phyloP scores from a whole-genome alignment of 2,113 vertebrate genomes.

The Indri indri region DNA sequence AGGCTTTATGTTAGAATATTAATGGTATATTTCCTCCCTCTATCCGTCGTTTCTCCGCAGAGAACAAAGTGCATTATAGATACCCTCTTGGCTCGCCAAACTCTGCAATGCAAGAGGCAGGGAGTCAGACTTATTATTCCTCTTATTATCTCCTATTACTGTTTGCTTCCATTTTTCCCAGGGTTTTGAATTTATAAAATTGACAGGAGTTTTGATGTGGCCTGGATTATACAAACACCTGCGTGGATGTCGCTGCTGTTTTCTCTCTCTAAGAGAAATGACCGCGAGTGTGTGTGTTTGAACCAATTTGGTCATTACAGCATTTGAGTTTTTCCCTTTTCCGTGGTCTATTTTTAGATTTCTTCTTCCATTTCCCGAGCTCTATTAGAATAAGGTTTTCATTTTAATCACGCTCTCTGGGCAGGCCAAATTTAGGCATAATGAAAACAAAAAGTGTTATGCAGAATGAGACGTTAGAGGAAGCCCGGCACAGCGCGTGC shows the following conservation, averaged over 20 bases:
- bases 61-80: slow-evolving; percentile 37
- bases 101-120: not conserved
- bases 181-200: slow-evolving; percentile 54
- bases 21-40: not conserved
- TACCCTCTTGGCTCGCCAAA: not conserved
- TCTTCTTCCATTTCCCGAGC: slow-evolving; percentile 57
- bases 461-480: slow-evolving; percentile 64
- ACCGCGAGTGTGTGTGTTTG: slow-evolving; percentile 32
- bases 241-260: slow-evolving; percentile 23
- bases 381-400: slow-evolving; percentile 73
- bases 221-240: slow-evolving; percentile 71
- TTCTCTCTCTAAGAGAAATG: slow-evolving; percentile 44
- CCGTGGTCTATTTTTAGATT: slow-evolving; percentile 71
- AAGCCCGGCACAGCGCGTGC: slow-evolving; percentile 16
- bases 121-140: slow-evolving; percentile 34
- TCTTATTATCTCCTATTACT: slow-evolving; percentile 58
- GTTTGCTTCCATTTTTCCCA: slow-evolving; percentile 51
- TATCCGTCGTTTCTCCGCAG: not conserved
- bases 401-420: slow-evolving; percentile 76
- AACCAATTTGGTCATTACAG: slow-evolving; percentile 63
- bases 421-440: slow-evolving; percentile 76
- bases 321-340: slow-evolving; percentile 41
- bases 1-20: not conserved
- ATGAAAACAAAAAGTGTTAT: slow-evolving; percentile 76
- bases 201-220: slow-evolving; percentile 60